Conservation (phyloP, 2,113 vertebrate genomes). For the Pachycephala philippinensis region DNA sequence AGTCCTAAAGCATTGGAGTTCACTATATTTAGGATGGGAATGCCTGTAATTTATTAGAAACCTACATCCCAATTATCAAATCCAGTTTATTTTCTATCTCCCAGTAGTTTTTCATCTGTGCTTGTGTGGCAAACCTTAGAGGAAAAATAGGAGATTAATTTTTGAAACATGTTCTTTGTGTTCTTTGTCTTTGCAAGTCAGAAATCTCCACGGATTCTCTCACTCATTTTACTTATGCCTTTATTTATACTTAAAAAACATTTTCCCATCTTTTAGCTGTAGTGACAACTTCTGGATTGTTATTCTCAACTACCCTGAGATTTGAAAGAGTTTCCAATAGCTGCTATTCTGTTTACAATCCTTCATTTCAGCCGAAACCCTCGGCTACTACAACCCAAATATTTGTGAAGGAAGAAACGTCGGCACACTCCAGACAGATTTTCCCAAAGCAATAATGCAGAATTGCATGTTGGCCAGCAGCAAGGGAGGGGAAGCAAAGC, state of each 20-base stretch:
- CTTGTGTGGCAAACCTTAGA: background rate
- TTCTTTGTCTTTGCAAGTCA: background rate
- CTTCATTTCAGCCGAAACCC: background rate
- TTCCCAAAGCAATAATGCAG: background rate
- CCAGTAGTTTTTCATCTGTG: background rate
- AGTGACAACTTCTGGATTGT: background rate
- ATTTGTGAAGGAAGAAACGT: background rate
- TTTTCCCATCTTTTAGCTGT: background rate
- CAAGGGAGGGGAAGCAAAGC: background rate
- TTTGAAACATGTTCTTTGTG: background rate
- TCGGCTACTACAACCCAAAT: background rate
- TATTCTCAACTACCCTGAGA: background rate
- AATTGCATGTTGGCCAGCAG: background rate
- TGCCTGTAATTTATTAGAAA: background rate
- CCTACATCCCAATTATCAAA: background rate
- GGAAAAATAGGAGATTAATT: background rate
- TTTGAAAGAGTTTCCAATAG: background rate
- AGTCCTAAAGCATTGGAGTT: background rate
- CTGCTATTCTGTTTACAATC: background rate
- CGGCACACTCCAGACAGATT: fast-evolving
- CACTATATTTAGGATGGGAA: background rate
- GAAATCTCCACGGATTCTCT: background rate
- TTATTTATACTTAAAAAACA: background rate
- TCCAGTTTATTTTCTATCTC: background rate
- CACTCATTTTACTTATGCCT: background rate